Conservation (phyloP, 2,797 vertebrate genomes). For the Kryptolebias ocellatus region DNA sequence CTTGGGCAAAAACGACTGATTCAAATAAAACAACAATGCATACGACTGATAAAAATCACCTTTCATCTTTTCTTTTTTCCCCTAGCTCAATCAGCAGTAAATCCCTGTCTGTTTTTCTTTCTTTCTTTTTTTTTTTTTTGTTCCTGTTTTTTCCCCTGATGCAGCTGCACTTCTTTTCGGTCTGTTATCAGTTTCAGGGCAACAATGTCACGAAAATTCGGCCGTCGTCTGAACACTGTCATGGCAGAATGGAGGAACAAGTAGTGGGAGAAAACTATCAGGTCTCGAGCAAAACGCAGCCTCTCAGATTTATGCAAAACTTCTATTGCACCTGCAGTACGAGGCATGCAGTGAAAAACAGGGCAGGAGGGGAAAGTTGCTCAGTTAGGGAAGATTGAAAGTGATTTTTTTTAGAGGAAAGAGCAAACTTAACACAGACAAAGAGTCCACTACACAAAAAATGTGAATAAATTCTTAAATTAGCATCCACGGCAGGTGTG, state of each 20-base stretch:
- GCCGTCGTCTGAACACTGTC: slow-evolving; percentile 34
- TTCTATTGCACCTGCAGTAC: not conserved
- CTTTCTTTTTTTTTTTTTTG: no score
- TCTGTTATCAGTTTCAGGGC: not conserved
- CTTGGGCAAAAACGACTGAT: not conserved
- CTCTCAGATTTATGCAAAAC: no score
- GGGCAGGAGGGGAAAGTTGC: not conserved
- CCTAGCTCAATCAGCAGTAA: not conserved
- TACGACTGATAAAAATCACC: not conserved
- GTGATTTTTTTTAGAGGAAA: not conserved
- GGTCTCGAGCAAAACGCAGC: no score
- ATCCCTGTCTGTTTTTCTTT: not conserved
- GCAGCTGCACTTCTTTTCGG: no score
- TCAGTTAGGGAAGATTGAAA: not conserved
- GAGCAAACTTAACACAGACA: not conserved
- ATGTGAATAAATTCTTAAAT: slow-evolving; percentile 1
- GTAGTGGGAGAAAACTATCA: not conserved
- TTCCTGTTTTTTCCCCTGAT: not conserved
- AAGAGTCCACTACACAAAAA: slow-evolving; percentile 8
- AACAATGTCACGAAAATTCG: slow-evolving; percentile 30
- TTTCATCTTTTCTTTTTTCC: not conserved
- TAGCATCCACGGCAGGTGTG: not conserved
- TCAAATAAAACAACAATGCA: not conserved
- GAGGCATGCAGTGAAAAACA: not conserved
- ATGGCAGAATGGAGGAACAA: not conserved